Conservation (phyloP, 2,888 invertebrate species). For the Meiosimyza decipiens region DNA sequence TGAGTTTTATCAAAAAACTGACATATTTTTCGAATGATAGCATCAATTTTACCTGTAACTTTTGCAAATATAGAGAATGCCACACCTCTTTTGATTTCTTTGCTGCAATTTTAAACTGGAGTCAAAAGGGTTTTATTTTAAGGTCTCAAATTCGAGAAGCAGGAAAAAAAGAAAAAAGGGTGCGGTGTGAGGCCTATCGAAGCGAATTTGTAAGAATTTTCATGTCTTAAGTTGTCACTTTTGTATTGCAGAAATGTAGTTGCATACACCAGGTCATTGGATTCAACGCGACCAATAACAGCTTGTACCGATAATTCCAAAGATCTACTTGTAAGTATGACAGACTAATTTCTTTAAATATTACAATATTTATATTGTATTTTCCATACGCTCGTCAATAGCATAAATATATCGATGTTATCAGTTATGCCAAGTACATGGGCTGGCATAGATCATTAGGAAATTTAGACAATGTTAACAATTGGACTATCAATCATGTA, state of each 20-base stretch:
- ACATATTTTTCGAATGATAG: no score
- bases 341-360: not conserved
- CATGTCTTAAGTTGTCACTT: no score
- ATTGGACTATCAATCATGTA: conserved; percentile 80
- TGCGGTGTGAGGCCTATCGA: no score
- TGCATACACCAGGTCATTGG: conserved; percentile 78
- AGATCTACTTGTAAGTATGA: conserved; percentile 73
- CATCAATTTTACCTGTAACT: no score
- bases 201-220: no score
- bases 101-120: no score
- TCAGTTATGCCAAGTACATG: conserved; percentile 96
- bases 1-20: no score
- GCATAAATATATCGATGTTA: conserved; percentile 75
- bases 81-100: no score
- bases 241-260: conserved; percentile 76
- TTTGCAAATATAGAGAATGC: no score
- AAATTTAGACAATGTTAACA: conserved; percentile 78
- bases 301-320: conserved; percentile 76
- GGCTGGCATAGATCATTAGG: conserved; percentile 94
- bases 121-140: no score
- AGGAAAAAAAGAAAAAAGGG: no score
- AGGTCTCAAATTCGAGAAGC: no score
- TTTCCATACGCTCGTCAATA: not conserved
- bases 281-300: conserved; percentile 86
- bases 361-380: not conserved